These are phyloP conservation scores for Leistus spinibarbis DNA, from an alignment of 2,888 invertebrate genomes.

Conservation along the genomic window DNA sequence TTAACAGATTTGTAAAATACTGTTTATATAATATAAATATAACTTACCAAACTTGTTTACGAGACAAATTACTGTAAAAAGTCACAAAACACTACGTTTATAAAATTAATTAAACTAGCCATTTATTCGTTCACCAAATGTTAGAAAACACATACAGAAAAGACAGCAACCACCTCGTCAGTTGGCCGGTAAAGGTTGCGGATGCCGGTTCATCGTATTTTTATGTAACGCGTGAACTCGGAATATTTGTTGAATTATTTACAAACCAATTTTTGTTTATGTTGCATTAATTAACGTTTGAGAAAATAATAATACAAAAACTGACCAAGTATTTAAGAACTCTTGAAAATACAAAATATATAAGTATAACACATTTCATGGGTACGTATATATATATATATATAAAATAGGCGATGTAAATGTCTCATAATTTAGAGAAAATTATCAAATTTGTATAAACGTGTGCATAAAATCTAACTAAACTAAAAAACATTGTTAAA, in stretches of 20 bases:
- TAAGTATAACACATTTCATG: slow-evolving; percentile 35
- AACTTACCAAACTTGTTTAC: no score
- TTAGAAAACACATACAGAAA: no score
- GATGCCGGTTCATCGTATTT: not conserved
- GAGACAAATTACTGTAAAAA: no score
- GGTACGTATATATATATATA: slow-evolving; percentile 15
- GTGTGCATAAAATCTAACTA: slow-evolving; percentile 12
- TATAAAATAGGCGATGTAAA: slow-evolving; percentile 24
- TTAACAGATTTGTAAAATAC: no score
- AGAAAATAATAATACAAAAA: slow-evolving; percentile 32
- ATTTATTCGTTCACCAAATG: no score
- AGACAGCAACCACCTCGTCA: no score
- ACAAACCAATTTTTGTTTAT: slow-evolving; percentile 1
- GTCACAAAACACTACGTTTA: no score
- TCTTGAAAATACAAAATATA: slow-evolving; percentile 36
- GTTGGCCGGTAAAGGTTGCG: no score
- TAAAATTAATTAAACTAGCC: no score
- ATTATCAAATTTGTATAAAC: slow-evolving; percentile 32
- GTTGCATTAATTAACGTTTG: slow-evolving; percentile 12
- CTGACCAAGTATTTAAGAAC: slow-evolving; percentile 39
- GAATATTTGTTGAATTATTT: not conserved
- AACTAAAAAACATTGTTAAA: slow-evolving; percentile 21
- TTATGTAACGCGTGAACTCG: not conserved
- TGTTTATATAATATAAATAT: no score
- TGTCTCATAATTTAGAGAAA: slow-evolving; percentile 11